Conservation (phyloP, 2,888 invertebrate species). For the Timandra comae region DNA sequence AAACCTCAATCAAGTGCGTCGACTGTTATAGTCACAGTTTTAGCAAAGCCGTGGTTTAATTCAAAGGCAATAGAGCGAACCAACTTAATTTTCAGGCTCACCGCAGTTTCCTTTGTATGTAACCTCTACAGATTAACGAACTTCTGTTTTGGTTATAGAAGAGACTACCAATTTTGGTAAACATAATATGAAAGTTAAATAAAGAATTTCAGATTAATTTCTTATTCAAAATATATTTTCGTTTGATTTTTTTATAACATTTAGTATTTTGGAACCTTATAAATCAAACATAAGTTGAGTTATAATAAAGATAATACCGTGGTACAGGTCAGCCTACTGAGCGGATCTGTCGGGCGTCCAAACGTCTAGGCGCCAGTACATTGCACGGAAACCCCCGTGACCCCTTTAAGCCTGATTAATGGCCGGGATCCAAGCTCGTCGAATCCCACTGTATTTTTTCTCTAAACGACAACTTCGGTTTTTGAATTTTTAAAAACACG, state of each 20-base stretch:
- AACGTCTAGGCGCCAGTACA: constrained; percentile 39
- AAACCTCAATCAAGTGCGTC: constrained; percentile 28
- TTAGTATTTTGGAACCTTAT: constrained; percentile 3
- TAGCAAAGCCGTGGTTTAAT: constrained; percentile 51
- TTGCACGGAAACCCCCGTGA: constrained; percentile 39
- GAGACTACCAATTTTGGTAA: constrained; percentile 9
- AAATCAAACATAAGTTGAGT: constrained; percentile 7
- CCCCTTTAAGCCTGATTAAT: constrained; percentile 63
- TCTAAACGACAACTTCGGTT: constrained; percentile 46
- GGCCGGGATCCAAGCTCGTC: constrained; percentile 30
- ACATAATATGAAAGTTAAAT: no score
- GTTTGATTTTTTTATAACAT: no score
- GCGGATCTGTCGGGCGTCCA: constrained; percentile 27
- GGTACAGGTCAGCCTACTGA: constrained; percentile 16
- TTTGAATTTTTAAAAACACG: constrained; percentile 68
- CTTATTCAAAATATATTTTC: no score
- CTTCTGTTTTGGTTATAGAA: constrained; percentile 32
- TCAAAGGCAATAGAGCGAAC: constrained; percentile 68
- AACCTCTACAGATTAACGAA: constrained; percentile 60
- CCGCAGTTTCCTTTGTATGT: constrained; percentile 69
- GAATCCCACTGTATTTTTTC: constrained; percentile 46
- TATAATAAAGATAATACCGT: constrained; percentile 18
- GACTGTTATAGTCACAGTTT: constrained; percentile 30
- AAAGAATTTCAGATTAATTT: no score
- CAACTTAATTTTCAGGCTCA: constrained; percentile 72